Conservation (phyloP, 2,797 vertebrate species). For the Menidia menidia region DNA sequence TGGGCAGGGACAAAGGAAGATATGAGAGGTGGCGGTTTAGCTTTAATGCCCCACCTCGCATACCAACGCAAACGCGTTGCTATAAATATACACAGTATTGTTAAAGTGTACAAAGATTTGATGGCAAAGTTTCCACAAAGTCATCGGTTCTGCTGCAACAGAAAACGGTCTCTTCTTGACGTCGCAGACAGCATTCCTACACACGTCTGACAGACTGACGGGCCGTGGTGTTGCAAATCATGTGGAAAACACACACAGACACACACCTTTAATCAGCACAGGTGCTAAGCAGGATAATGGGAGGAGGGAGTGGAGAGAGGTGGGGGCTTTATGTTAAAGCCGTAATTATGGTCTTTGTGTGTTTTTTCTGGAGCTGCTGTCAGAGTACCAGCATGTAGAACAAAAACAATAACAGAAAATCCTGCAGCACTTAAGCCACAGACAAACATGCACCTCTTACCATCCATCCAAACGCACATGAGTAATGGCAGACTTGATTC, state of each 20-base stretch:
- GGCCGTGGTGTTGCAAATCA: constrained; percentile 35
- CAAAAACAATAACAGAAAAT: constrained; percentile 72
- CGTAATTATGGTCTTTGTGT: constrained; percentile 71
- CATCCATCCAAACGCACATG: constrained; percentile 36
- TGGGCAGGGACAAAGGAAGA: background rate
- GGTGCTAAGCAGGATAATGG: constrained; percentile 60
- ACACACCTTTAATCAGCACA: constrained; percentile 50
- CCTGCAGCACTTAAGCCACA: constrained; percentile 46
- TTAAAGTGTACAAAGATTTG: constrained; percentile 8
- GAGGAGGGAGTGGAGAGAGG: constrained; percentile 44
- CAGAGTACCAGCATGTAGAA: constrained; percentile 47
- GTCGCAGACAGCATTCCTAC: constrained; percentile 43
- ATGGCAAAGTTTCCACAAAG: constrained; percentile 33
- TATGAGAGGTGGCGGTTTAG: constrained; percentile 40
- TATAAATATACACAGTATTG: constrained; percentile 59
- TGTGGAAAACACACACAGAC: constrained; percentile 18
- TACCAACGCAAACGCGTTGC: constrained; percentile 33
- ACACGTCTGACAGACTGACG: constrained; percentile 26
- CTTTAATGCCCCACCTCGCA: constrained; percentile 42
- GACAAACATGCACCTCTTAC: constrained; percentile 48
- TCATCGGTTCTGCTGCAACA: background rate
- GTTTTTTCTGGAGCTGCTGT: constrained; percentile 73
- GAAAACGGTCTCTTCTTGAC: constrained; percentile 22
- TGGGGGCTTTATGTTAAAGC: constrained; percentile 63
- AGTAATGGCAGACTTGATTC: constrained; percentile 54